Evolutionary conservation across 64 coral and sea anemone species (phyloP), one percentile per base, ranked within the genome.

Genomic region (Montipora cactus): DNA sequence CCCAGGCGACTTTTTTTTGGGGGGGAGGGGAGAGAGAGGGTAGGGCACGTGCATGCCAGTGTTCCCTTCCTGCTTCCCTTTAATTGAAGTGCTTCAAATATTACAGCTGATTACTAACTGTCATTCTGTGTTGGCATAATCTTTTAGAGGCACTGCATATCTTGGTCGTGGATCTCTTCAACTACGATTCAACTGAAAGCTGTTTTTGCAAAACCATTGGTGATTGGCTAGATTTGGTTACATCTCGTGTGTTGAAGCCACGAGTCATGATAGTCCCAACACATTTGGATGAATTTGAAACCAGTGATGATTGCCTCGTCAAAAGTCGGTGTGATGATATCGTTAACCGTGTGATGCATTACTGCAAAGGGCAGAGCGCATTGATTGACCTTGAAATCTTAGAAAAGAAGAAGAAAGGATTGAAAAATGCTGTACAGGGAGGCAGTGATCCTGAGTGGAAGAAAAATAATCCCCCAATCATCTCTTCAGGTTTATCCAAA

Each of bases 191-290:
- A 55, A 44, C 22, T 70, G 74, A 89, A 72, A 68, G 71, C 61
- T 93, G 82, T 53, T 92, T 99, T 84, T 45, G 88, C 75, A 50
- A 74, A 92, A 81, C 94, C 89, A 92, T 96, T 90, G 89, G 94
- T 91, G 88, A 96, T 76, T 99, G 97, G 97, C 75, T 99, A 8
- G 87, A 96, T 55, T 69, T 93, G 48, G 92, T 99, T 8, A 79
- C 89, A 53, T 92, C 97, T 44, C 91, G 92, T 22, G 87, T 99
- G 10, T 75, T 37, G 47, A 88, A 89, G 59, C 94, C 94, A 21
- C 83, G 91, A 11, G 77, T 99, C 71, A 91, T 99, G 95, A 49
- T 99, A 25, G 94, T 99, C 1, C 88, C 92, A 0, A 99, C 97
- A 44, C 97, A 99, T n/a, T 84, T 87, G 18, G 97, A 99, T 55